Evolutionary conservation across 2,113 vertebrate genomes (phyloP), one percentile per base, ranked within the genome.

Genomic region (Taxidea taxus): DNA sequence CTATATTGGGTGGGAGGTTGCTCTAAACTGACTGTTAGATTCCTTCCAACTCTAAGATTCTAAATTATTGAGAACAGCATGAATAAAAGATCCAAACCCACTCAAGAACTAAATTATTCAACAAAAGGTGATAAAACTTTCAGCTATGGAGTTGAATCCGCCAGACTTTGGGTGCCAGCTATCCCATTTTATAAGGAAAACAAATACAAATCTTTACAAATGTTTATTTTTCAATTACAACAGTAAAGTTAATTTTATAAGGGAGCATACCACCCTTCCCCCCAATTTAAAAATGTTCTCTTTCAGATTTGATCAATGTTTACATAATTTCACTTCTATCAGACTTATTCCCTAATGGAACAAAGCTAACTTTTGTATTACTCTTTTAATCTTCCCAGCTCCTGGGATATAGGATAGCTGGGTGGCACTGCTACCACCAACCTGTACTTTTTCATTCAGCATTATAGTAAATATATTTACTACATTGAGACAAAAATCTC

Each of bases 101-200:
- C 80, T 96, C 96, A 90, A 91, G 37, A 95, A 64, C 86, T 97
- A 93, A 98, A 97, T 97, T 96, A 98, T 98, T 97, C 90, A 96
- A 90, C 94, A 89, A 89, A 97, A 92, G 68, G 72, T 91, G 95
- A 93, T 47, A 95, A 42, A 91, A 89, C 64, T 96, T 96, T 93
- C 42, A 80, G 60, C 47, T 95, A 84, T 80, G 34, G 87, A 83
- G 89, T 54, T 70, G 74, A 90, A 82, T 37, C 77, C 51, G 34
- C 86, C 74, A 93, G 94, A 75, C 82, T 87, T 96, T 66, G 78
- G 44, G 4, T 70, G 74, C 29, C 42, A 91, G 29, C 14, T 23
- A 60, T 91, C 3, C 42, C 25, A 58, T 58, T 96, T 96, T 62
- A 82, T 9, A 87, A 93, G 47, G n/a, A 96, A 96, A 91, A 74